phyloP scores from a whole-genome alignment of 2,888 invertebrate species.

The Drosophila histrio region DNA sequence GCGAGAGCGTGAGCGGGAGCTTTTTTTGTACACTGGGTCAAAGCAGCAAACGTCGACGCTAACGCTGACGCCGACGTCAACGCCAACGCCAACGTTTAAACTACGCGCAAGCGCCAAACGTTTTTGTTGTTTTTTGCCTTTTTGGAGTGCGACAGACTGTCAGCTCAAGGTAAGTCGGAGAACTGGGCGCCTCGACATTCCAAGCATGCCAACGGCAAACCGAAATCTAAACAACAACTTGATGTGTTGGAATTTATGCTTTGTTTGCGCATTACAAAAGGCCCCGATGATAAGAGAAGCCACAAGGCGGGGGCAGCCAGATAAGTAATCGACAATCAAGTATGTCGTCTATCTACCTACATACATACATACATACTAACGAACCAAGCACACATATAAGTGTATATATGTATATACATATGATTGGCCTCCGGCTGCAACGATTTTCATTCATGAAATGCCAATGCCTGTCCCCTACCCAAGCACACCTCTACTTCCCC shows the following conservation, averaged over 20 bases:
- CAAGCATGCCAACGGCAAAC: conserved; percentile 57
- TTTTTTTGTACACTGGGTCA: conserved; percentile 54
- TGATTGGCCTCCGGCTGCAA: conserved; percentile 13
- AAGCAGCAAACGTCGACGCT: conserved; percentile 39
- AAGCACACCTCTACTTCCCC: neutral
- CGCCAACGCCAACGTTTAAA: conserved; percentile 9
- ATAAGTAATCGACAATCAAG: conserved; percentile 55
- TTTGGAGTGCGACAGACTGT: conserved; percentile 55
- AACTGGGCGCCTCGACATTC: conserved; percentile 54
- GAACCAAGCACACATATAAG: neutral
- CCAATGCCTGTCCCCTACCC: neutral
- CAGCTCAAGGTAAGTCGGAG: conserved; percentile 67
- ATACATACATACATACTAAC: conserved; percentile 15
- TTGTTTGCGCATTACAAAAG: conserved; percentile 75
- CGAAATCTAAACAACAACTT: conserved; percentile 68
- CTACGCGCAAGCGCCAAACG: conserved; percentile 39
- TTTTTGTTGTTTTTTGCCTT: conserved; percentile 12
- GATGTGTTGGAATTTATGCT: conserved; percentile 71
- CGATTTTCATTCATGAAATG: conserved; percentile 69
- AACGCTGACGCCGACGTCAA: conserved; percentile 18
- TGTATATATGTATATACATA: neutral
- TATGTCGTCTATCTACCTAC: conserved; percentile 36
- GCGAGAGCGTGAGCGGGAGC: conserved; percentile 16
- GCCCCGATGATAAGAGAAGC: conserved; percentile 53
- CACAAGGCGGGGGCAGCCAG: conserved; percentile 31